A percentile compares a stretch with the other conserved stretches of the same genome.
These are phyloP conservation scores for Harpagifer antarcticus DNA, from an alignment of 2,797 vertebrate species.

Conservation along the genomic window DNA sequence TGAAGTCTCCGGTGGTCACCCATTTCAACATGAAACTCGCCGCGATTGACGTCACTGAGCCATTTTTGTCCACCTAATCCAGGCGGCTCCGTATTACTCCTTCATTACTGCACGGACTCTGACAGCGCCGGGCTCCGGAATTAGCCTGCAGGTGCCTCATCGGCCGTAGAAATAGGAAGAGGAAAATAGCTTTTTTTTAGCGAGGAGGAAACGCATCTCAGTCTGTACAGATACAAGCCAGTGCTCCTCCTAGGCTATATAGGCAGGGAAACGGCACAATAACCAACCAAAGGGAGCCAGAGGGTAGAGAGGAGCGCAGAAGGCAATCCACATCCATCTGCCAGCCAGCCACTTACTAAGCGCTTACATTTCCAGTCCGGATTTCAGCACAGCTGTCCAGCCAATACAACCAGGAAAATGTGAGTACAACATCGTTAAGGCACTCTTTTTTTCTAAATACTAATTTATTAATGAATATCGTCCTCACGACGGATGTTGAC, in stretches of 20 bases:
- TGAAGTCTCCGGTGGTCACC: slow-evolving; percentile 54
- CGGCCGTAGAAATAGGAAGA: slow-evolving; percentile 34
- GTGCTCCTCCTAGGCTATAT: slow-evolving; percentile 67
- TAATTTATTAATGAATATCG: slow-evolving; percentile 7
- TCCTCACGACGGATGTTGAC: slow-evolving; percentile 21
- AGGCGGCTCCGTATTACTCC: slow-evolving; percentile 81
- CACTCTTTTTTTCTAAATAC: slow-evolving; percentile 1
- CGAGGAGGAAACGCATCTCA: slow-evolving; percentile 23
- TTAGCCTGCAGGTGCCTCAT: slow-evolving; percentile 70
- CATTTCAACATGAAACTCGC: slow-evolving; percentile 81
- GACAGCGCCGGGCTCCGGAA: slow-evolving; percentile 61
- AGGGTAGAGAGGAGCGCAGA: slow-evolving; percentile 79
- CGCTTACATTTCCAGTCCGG: slow-evolving; percentile 70
- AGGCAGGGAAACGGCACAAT: slow-evolving; percentile 74
- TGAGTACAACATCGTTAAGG: slow-evolving; percentile 59
- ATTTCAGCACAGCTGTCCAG: slow-evolving; percentile 69
- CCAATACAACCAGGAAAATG: slow-evolving; percentile 73
- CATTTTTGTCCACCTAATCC: slow-evolving; percentile 86
- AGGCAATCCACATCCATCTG: slow-evolving; percentile 77
- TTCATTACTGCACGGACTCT: slow-evolving; percentile 76
- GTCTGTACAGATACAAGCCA: slow-evolving; percentile 42
- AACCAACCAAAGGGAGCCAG: slow-evolving; percentile 74
- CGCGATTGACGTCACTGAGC: slow-evolving; percentile 87
- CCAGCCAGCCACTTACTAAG: slow-evolving; percentile 71
- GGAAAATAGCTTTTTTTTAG: not conserved